Conservation (phyloP, 2,888 invertebrate species). For the Ornithoptera alexandrae region DNA sequence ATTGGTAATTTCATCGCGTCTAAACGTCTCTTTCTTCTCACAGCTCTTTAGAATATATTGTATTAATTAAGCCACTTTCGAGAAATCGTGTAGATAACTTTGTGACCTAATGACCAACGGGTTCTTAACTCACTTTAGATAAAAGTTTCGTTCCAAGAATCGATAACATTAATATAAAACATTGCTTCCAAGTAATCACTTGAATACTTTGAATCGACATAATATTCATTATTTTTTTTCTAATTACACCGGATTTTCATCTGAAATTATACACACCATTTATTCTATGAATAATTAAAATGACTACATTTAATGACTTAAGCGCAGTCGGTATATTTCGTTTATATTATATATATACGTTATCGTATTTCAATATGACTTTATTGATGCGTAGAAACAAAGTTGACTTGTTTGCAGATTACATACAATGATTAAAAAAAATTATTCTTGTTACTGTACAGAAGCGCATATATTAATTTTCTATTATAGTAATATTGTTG, state of each 20-base stretch:
- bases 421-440: no score
- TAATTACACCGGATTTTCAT: slow-evolving; percentile 8
- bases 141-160: slow-evolving; percentile 25
- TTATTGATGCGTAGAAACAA: no score
- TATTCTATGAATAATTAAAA: no score
- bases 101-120: slow-evolving; percentile 26
- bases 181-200: slow-evolving; percentile 17
- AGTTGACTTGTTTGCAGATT: no score
- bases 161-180: slow-evolving; percentile 21
- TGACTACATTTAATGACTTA: no score
- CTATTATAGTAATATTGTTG: no score
- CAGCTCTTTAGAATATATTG: slow-evolving; percentile 25
- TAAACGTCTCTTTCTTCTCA: slow-evolving; percentile 27
- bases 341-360: no score
- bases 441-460: no score
- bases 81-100: slow-evolving; percentile 27
- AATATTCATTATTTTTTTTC: slow-evolving; percentile 11
- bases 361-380: no score
- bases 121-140: slow-evolving; percentile 22
- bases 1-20: slow-evolving; percentile 46
- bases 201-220: slow-evolving; percentile 4
- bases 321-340: no score
- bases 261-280: slow-evolving; percentile 13
- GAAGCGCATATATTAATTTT: no score
- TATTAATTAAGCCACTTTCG: slow-evolving; percentile 24